These are phyloP conservation scores for Fukomys damarensis DNA, from an alignment of 2,113 vertebrate genomes.

Conservation along the genomic window DNA sequence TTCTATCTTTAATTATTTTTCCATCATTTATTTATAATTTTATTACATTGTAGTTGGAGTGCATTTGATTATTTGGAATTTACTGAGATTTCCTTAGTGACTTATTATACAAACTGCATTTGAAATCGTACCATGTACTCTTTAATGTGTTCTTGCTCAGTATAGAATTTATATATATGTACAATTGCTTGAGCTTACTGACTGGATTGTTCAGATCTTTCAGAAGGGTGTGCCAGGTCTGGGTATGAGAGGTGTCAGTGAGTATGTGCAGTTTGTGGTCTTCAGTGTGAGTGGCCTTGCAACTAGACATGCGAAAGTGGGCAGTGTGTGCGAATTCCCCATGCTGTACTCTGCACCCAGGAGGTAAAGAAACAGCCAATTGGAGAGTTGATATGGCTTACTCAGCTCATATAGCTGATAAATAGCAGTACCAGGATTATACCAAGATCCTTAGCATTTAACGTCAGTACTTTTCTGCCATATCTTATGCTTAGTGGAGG, in stretches of 20 bases:
- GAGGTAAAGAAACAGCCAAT: constrained; percentile 37
- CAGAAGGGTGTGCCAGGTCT: neutral
- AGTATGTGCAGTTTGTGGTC: neutral
- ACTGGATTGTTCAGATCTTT: neutral
- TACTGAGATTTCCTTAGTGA: constrained; percentile 2
- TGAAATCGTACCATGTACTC: constrained; percentile 8
- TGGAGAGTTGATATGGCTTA: neutral
- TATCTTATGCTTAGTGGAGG: neutral
- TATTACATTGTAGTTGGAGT: neutral
- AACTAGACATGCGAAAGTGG: neutral
- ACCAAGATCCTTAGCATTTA: neutral
- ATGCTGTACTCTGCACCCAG: neutral
- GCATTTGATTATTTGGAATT: neutral
- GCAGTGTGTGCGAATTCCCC: neutral
- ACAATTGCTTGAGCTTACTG: neutral
- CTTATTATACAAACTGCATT: neutral
- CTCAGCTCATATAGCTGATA: neutral
- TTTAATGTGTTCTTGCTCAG: neutral
- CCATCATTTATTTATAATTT: constrained; percentile 49
- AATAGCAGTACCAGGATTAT: neutral
- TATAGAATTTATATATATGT: neutral
- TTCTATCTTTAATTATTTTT: constrained; percentile 4
- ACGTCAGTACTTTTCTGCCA: neutral
- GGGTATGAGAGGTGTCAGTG: neutral
- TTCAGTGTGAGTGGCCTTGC: neutral